Evolutionary conservation across 2,113 vertebrate genomes (phyloP).

Genomic region (Probosciger aterrimus): DNA sequence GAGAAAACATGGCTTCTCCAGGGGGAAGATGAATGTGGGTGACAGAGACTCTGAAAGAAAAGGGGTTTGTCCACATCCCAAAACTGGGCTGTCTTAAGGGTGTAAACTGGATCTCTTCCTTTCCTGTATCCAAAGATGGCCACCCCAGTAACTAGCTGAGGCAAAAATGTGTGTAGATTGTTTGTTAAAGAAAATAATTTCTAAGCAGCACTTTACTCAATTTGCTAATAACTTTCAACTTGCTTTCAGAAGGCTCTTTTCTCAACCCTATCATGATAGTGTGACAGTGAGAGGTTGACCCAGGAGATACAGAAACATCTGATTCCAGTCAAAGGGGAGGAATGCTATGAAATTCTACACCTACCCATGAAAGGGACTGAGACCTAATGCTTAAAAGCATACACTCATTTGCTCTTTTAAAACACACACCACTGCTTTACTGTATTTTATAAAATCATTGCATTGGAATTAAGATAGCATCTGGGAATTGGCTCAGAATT

Average conservation of each 20-base stretch:
- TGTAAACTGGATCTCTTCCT: neutral
- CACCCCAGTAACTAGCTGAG: neutral
- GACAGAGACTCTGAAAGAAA: neutral
- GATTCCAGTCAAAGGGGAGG: neutral
- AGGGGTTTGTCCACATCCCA: neutral
- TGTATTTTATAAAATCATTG: neutral
- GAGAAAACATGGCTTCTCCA: neutral
- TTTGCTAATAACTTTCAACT: neutral
- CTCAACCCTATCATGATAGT: neutral
- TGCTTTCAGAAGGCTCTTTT: neutral
- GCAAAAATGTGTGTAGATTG: neutral
- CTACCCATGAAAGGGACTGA: neutral
- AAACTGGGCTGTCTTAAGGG: neutral
- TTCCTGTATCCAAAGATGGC: neutral
- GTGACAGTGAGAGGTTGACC: neutral
- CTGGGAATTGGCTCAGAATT: neutral
- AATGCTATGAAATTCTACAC: neutral
- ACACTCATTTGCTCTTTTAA: neutral
- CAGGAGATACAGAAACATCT: neutral
- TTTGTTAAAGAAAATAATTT: neutral
- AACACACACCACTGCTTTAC: neutral
- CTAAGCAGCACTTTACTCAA: neutral
- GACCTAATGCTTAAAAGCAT: neutral
- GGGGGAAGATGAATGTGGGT: neutral
- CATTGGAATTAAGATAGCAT: neutral